Conservation (phyloP, 1,140 invertebrate species). For the Agrypnia vestita region DNA sequence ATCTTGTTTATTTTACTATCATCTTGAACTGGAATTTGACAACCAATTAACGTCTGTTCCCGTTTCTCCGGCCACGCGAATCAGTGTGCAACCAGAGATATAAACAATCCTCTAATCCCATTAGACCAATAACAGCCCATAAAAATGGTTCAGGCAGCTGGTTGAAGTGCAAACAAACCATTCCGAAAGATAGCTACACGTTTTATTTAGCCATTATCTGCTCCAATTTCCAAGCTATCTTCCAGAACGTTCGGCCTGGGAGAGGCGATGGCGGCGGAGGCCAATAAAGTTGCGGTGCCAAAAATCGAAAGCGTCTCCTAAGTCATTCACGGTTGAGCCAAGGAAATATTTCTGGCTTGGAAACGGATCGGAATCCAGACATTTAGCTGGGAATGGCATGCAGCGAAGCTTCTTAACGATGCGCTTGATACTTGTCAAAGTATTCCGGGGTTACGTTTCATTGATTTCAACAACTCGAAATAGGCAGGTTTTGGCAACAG, state of each 20-base stretch:
- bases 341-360: constrained; percentile 34
- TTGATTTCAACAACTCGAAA: not conserved
- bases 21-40: not conserved
- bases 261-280: not conserved
- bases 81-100: constrained; percentile 11
- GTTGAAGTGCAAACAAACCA: constrained; percentile 51
- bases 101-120: constrained; percentile 44
- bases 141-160: constrained; percentile 51
- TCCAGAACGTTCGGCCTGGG: constrained; percentile 5
- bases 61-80: constrained; percentile 26
- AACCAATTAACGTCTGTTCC: constrained; percentile 11
- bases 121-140: constrained; percentile 53
- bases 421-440: not conserved
- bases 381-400: constrained; percentile 18
- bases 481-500: no score
- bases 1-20: not conserved
- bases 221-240: constrained; percentile 12
- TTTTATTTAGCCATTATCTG: constrained; percentile 45
- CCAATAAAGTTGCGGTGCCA: constrained; percentile 44
- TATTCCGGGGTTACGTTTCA: constrained; percentile 7
- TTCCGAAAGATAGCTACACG: constrained; percentile 45
- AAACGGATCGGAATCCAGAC: constrained; percentile 41
- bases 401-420: constrained; percentile 15
- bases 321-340: constrained; percentile 42
- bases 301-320: constrained; percentile 50